Evolutionary conservation across 2,797 vertebrate species (phyloP), one percentile per base, ranked within the genome.

Genomic region (Gallinago nigripennis): DNA sequence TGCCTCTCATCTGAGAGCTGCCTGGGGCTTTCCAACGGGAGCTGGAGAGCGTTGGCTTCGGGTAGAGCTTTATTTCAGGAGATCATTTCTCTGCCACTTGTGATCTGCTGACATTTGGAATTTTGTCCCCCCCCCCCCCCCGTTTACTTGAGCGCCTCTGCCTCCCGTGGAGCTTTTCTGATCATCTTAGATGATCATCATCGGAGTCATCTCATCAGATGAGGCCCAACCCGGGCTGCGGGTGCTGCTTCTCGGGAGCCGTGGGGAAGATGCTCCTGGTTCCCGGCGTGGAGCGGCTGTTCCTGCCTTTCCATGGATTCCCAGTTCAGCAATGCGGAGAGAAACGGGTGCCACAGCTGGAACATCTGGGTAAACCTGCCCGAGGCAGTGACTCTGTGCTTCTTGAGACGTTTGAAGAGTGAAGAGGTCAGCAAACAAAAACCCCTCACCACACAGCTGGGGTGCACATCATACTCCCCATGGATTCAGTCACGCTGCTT

Each of bases 401-500:
- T 87, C 60, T 57, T 45, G 51, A 28, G 21, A 58, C 53, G 21
- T 41, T n/a, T 51, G 46, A 37, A 79, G 63, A 81, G 25, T 73
- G 72, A n/a, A 46, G 45, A 46, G 43, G 18, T 58, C 23, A 72
- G 28, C 20, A 63, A 84, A 45, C 5, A 14, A 12, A n/a, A 39
- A 39, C 37, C 16, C 6, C 24, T 7, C 14, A 23, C 11, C 45
- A 3, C 28, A 3, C 8, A 86, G 75, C 0, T 0, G 1, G 48
- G 37, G 16, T 28, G 13, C 45, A 27, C 21, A 3, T n/a, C 4
- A 0, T 25, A 3, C 70, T 85, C 51, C 46, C 72, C 39, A 12
- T 18, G 13, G 2, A 1, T 14, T 35, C 39, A 5, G 4, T 12
- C 20, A 3, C 6, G 1, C 2, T 39, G 1, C 28, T 63, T n/a